Conservation (phyloP, 2,888 invertebrate species). For the Tenthredo notha region DNA sequence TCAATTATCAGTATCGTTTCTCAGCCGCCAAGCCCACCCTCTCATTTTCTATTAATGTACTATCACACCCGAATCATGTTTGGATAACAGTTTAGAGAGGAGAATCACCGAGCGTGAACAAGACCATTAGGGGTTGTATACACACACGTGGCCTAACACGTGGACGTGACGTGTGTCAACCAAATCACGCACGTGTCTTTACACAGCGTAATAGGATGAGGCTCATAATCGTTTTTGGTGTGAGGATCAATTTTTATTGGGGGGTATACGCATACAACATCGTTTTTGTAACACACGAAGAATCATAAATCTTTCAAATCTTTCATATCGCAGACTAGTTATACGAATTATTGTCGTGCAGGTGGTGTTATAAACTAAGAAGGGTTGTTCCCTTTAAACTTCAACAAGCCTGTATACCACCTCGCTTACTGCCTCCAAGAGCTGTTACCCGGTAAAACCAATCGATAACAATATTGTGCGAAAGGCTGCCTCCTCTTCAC, state of each 20-base stretch:
- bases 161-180: slow-evolving; percentile 17
- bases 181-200: slow-evolving; percentile 5
- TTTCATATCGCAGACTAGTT: not conserved
- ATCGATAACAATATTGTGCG: slow-evolving; percentile 45
- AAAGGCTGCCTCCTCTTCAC: not conserved
- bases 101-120: slow-evolving; percentile 20
- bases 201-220: not conserved
- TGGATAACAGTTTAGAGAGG: slow-evolving; percentile 32
- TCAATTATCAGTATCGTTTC: not conserved
- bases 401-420: not conserved
- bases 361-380: not conserved
- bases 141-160: slow-evolving; percentile 37
- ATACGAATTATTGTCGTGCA: not conserved
- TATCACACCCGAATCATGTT: slow-evolving; percentile 10
- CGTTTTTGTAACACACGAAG: not conserved
- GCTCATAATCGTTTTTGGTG: not conserved
- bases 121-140: slow-evolving; percentile 15
- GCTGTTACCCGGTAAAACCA: slow-evolving; percentile 35
- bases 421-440: slow-evolving; percentile 13
- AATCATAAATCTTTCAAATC: no score
- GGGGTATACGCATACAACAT: not conserved
- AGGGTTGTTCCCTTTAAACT: slow-evolving; percentile 16
- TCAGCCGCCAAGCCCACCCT: not conserved
- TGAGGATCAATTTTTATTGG: not conserved
- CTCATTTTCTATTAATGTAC: not conserved